Base-by-base conservation (phyloP, 1,140 invertebrate species). In the Brachionus sp. region DNA sequence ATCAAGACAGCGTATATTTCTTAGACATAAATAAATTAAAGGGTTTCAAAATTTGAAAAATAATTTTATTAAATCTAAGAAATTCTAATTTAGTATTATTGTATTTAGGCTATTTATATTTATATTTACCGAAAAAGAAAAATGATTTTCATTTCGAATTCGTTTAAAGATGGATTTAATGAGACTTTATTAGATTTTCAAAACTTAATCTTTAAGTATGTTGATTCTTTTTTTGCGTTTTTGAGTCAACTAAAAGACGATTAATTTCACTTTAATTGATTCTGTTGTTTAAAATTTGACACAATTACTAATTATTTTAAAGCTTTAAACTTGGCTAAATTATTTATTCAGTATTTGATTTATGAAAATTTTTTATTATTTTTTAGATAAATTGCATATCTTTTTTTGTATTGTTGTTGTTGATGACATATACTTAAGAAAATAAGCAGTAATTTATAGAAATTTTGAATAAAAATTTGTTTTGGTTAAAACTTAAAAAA, bases 61-160 rank as follows among this genome's bases (percentile, higher is more conserved):
- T 57, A 57, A 57, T 57, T 57, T 57, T 57, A 57, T 57, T 57
- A 57, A 19, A 57, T 57, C 50, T 57, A 19, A 57, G 9, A 57
- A 57, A 57, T 57, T 23, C 50, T 57, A 57, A 57, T 57, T 57
- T 19, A 19, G 50, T 25, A 57, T 19, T 16, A 25, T 57, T 57
- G 50, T 23, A 57, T 57, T 57, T 57, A 57, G 50, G 50, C 50
- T 57, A 57, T 57, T 57, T 57, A 57, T 57, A 57, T 57, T 53
- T 53, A 53, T 16, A 13, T 13, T 16, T 16, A 53, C 0, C 13
- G 19, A 53, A 53, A 57, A 57, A 19, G 16, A 19, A 23, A 23
- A 57, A 57, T 57, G 19, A 23, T 57, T 57, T 19, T 57, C n/a
- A 57, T 19, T 57, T 57, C 19, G 50, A 23, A 57, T 57, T 57